Evolutionary conservation across 2,113 vertebrate species (phyloP), one percentile per base, ranked within the genome.

Genomic region (Labeo rohita): DNA sequence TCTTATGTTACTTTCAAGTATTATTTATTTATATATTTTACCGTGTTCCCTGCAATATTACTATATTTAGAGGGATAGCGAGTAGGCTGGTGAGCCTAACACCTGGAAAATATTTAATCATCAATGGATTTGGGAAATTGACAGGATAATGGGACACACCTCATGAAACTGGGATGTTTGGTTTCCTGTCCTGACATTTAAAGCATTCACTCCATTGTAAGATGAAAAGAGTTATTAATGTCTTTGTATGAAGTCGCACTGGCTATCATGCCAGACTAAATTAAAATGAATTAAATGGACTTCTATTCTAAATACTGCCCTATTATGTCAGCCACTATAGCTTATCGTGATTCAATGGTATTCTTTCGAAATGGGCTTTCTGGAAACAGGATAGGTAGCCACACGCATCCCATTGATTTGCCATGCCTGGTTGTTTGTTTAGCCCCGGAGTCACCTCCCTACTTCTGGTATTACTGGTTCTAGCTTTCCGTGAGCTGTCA

Each of bases 391-490:
- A 87, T 28, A 54, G 36, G 3, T 9, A 85, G n/a, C 18, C 43
- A n/a, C 74, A 80, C n/a, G 34, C 68, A 54, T 50, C 59, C 73
- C 66, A 9, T 63, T 83, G 63, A 54, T 45, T 13, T 8, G 23
- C 66, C 43, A 61, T 85, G 47, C 10, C 59, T 23, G 50, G 8
- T 21, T 73, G 70, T 83, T 77, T 84, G 49, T 80, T 13, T 47
- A 21, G 39, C 18, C 70, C n/a, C 65, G 47, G 79, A 65, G 75
- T 68, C 43, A 61, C 79, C 84, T 80, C 87, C 84, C 28, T 83
- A 89, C 90, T 89, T 94, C 92, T 91, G 89, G 94, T 90, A 89
- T 87, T 87, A 83, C 94, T 93, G 92, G 94, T 94, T 94, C 89
- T 85, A 43, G 50, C 72, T 80, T 66, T 76, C 39, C 68, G 68